Evolutionary conservation across 1,140 invertebrate genomes (phyloP), one percentile per base, ranked within the genome.

Genomic region (Calliphora vicina): DNA sequence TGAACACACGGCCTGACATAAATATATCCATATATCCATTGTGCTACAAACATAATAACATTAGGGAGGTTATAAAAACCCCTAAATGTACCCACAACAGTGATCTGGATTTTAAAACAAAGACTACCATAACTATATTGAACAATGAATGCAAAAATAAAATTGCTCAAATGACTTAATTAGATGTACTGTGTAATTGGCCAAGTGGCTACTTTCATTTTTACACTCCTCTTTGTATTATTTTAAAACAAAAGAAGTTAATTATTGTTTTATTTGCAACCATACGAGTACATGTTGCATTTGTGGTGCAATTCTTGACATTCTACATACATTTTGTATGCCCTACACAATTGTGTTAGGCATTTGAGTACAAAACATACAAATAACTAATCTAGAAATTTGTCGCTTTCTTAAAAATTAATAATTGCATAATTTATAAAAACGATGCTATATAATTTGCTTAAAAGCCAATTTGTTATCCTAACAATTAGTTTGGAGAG

Each of bases 141-240:
- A 17, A n/a, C 50, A 57, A n/a, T 57, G 50, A 17, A 57, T 57
- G n/a, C 6, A 57, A 57, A n/a, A n/a, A 57, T 57, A 57, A 57
- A 57, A 57, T 57, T 57, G 50, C n/a, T 57, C n/a, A 57, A 57
- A 57, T 57, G 50, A n/a, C 50, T n/a, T 57, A 57, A 57, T 57
- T 57, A 57, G 50, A 57, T 57, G 50, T 57, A 6, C 50, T 6
- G 50, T 57, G 50, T 57, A 57, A 57, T 57, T 57, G 50, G 15
- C 50, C 50, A 17, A 57, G n/a, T 57, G 50, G 15, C 50, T n/a
- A 57, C 50, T 57, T 57, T 57, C 50, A 57, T 57, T 57, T 57
- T 57, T 57, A 6, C n/a, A 57, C 15, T 35, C 15, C 2, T n/a
- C 50, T 57, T 57, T 57, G 15, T 57, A 6, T 57, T 57, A 57